Conservation (phyloP, 2,888 invertebrate species). For the Drosophila ochracea region DNA sequence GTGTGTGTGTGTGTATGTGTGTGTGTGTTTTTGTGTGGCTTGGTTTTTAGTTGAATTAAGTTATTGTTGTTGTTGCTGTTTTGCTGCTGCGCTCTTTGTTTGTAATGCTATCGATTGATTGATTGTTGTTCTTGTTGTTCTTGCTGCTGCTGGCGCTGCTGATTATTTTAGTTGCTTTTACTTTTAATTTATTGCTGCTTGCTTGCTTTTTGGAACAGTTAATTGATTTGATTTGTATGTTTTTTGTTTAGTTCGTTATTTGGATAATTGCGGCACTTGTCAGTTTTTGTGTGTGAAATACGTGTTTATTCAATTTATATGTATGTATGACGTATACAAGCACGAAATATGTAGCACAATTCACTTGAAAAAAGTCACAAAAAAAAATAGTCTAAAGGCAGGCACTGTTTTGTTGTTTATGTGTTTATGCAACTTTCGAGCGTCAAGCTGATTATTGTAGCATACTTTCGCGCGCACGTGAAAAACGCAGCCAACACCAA, state of each 20-base stretch:
- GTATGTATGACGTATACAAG: not conserved
- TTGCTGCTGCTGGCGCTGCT: constrained; percentile 18
- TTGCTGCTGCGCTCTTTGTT: constrained; percentile 42
- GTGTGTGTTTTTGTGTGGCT: constrained; percentile 25
- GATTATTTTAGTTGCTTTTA: constrained; percentile 20
- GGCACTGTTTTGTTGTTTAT: constrained; percentile 55
- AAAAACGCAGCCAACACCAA: constrained; percentile 46
- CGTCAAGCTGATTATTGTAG: constrained; percentile 46
- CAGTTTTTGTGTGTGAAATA: not conserved
- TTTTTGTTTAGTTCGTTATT: constrained; percentile 1
- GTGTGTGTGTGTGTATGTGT: constrained; percentile 11
- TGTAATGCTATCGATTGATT: constrained; percentile 52
- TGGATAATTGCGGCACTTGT: constrained; percentile 3
- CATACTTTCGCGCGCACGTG: constrained; percentile 67
- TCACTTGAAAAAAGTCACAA: constrained; percentile 42
- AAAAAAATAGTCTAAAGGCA: constrained; percentile 29
- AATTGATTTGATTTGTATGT: constrained; percentile 1
- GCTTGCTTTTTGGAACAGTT: constrained; percentile 11
- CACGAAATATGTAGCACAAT: constrained; percentile 26
- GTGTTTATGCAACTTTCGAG: constrained; percentile 68
- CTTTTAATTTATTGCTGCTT: constrained; percentile 15
- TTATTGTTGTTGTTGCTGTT: constrained; percentile 25
- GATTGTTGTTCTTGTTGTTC: constrained; percentile 33
- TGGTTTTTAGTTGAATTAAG: constrained; percentile 50
- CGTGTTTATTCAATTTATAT: constrained; percentile 1